phyloP scores from a whole-genome alignment of 2,113 vertebrate species.

The Periophthalmodon schlosseri region DNA sequence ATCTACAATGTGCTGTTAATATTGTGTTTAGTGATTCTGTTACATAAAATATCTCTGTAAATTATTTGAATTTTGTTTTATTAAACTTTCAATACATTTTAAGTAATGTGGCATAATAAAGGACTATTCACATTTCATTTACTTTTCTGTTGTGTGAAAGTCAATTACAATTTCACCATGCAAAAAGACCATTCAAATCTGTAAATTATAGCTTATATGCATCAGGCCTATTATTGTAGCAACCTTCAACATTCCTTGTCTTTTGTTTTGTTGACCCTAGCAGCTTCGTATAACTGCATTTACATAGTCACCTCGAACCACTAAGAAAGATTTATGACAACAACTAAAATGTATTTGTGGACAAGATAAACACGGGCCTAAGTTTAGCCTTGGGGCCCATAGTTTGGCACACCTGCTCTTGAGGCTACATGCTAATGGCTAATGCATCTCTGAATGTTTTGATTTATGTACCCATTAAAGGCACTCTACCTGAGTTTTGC shows the following conservation, averaged over 20 bases:
- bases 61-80: too few species aligned
- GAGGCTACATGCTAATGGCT: background rate
- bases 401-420: background rate
- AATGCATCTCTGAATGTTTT: background rate
- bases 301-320: background rate
- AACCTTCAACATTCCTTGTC: background rate
- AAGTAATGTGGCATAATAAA: too few species aligned
- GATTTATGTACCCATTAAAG: background rate
- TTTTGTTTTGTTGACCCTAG: background rate
- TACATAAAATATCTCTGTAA: too few species aligned
- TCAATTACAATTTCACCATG: background rate
- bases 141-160: too few species aligned
- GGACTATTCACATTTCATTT: too few species aligned
- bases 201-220: too few species aligned
- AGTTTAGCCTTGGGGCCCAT: background rate
- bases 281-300: background rate
- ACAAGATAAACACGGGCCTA: background rate
- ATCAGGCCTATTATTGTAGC: background rate
- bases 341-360: constrained; percentile 4
- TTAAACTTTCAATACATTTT: too few species aligned
- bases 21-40: too few species aligned
- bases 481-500: too few species aligned
- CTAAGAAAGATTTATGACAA: background rate
- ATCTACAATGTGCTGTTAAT: too few species aligned
- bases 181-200: background rate